Percentiles rank a stretch among this genome's conserved stretches.
These are phyloP conservation scores for Acleris laterana DNA, from an alignment of 2,888 invertebrate genomes.

Conservation along the genomic window DNA sequence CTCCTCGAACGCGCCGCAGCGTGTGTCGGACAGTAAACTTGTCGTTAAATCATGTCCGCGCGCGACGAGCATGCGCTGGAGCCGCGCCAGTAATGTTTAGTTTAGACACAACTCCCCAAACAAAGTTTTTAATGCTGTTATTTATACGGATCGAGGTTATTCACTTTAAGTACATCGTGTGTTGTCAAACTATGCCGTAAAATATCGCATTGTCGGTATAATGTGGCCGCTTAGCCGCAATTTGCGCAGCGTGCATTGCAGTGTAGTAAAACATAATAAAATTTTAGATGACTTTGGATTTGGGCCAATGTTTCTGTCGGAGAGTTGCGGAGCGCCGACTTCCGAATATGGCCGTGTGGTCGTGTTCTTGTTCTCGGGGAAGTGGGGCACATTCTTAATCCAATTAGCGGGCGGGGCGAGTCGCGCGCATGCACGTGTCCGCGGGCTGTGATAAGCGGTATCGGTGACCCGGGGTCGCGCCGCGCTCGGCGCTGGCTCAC, in stretches of 20 bases:
- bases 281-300: constrained; percentile 75
- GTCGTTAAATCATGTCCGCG: constrained; percentile 69
- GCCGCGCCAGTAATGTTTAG: constrained; percentile 57
- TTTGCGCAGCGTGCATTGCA: constrained; percentile 27
- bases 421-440: constrained; percentile 57
- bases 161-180: constrained; percentile 51
- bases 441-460: constrained; percentile 64
- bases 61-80: constrained; percentile 68
- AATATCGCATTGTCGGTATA: constrained; percentile 43
- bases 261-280: constrained; percentile 34
- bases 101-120: constrained; percentile 57
- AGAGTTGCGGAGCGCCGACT: constrained; percentile 55
- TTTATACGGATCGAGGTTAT: constrained; percentile 53
- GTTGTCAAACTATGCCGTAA: constrained; percentile 48
- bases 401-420: constrained; percentile 19
- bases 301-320: constrained; percentile 74
- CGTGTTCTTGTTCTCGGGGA: constrained; percentile 41
- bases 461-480: constrained; percentile 63
- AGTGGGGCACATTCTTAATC: constrained; percentile 20
- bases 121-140: constrained; percentile 57
- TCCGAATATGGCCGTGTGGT: constrained; percentile 58
- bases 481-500: constrained; percentile 54
- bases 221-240: constrained; percentile 36
- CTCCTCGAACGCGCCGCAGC: constrained; percentile 43
- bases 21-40: constrained; percentile 61